A percentile compares a stretch with the other conserved stretches of the same genome.
phyloP scores from a whole-genome alignment of 2,113 vertebrate genomes.

The Micromys minutus region DNA sequence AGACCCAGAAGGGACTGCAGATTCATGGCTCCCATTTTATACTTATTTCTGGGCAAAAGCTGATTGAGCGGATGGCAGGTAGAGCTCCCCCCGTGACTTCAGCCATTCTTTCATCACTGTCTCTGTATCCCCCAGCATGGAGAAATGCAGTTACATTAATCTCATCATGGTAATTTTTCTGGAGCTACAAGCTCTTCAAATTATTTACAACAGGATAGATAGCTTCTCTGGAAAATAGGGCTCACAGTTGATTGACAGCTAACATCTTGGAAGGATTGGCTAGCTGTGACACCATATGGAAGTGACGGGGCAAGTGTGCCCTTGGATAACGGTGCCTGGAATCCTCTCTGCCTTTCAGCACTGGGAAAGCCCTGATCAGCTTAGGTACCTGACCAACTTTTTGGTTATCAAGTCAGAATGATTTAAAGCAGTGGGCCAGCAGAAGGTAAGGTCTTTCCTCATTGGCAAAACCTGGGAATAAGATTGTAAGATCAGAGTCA shows the following conservation, averaged over 20 bases:
- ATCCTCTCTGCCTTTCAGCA: not conserved
- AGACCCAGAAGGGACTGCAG: not conserved
- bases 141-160: rapidly evolving
- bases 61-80: not conserved
- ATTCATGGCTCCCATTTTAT: not conserved
- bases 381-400: not conserved
- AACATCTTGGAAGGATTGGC: not conserved
- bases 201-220: not conserved
- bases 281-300: not conserved
- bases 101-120: not conserved
- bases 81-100: not conserved
- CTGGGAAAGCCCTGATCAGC: not conserved
- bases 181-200: not conserved
- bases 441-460: not conserved
- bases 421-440: not conserved
- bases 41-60: not conserved
- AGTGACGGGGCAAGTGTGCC: rapidly evolving
- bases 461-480: not conserved
- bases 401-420: not conserved
- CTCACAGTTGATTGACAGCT: not conserved
- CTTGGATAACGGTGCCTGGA: not conserved
- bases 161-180: not conserved
- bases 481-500: not conserved
- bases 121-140: not conserved
- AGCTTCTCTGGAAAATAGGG: not conserved